Percentiles rank a stretch among this genome's conserved stretches.
These are phyloP conservation scores for Enteromius thamalakanensis DNA, from an alignment of 2,797 vertebrate genomes.

Conservation along the genomic window DNA sequence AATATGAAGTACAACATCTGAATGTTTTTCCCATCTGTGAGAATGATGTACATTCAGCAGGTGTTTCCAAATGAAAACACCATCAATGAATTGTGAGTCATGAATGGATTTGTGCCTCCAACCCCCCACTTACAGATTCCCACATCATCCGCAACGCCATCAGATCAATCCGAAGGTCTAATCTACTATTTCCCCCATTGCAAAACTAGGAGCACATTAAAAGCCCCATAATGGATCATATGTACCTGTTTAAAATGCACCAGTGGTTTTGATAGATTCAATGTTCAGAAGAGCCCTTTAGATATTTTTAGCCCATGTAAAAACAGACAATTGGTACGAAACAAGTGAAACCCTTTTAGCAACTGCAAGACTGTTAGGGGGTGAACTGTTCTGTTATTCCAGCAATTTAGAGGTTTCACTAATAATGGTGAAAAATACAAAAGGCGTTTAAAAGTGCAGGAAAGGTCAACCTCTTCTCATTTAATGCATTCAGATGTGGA, in stretches of 20 bases:
- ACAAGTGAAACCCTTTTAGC: background rate
- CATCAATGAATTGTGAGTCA: constrained; percentile 27
- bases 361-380: background rate
- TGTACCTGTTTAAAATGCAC: constrained; percentile 3
- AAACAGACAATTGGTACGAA: background rate
- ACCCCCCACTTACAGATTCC: background rate
- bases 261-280: background rate
- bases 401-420: background rate
- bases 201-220: background rate
- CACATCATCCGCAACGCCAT: constrained; percentile 15
- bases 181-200: constrained; percentile 6
- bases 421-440: background rate
- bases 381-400: background rate
- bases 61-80: constrained; percentile 18
- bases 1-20: background rate
- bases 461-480: background rate
- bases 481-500: background rate
- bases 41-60: constrained; percentile 1
- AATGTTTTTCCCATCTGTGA: background rate
- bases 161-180: constrained; percentile 9
- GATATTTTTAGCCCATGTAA: background rate
- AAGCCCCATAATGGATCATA: background rate
- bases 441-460: background rate
- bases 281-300: background rate
- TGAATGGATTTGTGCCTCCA: constrained; percentile 24